phyloP scores from a whole-genome alignment of 2,888 invertebrate species.

The Mallateleia sp. region DNA sequence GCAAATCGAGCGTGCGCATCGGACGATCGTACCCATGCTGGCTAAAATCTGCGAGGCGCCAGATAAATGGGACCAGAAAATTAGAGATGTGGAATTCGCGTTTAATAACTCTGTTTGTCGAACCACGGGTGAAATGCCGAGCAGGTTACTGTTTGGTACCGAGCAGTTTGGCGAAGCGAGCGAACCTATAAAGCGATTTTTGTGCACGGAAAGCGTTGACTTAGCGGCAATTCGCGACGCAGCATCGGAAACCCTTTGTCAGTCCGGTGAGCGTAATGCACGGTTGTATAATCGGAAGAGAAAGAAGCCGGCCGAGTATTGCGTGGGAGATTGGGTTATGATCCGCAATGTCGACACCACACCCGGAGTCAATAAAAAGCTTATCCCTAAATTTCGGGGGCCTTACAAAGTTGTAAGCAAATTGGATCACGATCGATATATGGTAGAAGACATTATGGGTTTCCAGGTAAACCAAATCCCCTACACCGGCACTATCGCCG shows the following conservation, averaged over 20 bases:
- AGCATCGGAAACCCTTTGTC: no score
- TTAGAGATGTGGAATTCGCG: slow-evolving; percentile 78
- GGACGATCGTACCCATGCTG: slow-evolving; percentile 79
- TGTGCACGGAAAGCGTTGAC: no score
- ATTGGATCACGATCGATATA: neutral
- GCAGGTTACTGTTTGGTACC: slow-evolving; percentile 80
- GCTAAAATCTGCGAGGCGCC: slow-evolving; percentile 74
- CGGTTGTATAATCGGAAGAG: slow-evolving; percentile 78
- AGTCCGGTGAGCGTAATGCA: no score
- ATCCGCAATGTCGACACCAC: slow-evolving; percentile 63
- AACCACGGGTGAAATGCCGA: slow-evolving; percentile 81
- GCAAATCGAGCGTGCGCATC: slow-evolving; percentile 82
- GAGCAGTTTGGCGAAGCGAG: no score
- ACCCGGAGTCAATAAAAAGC: neutral
- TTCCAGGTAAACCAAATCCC: slow-evolving; percentile 4
- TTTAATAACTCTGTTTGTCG: slow-evolving; percentile 81
- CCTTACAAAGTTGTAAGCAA: neutral
- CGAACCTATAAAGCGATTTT: no score
- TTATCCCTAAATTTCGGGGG: neutral
- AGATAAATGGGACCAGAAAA: slow-evolving; percentile 72
- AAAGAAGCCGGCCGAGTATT: slow-evolving; percentile 1
- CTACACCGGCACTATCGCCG: neutral
- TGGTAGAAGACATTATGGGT: neutral
- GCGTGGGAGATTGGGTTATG: neutral
- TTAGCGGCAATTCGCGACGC: no score